These are phyloP conservation scores for Mya arenaria DNA, from an alignment of 1,140 invertebrate genomes.

Conservation along the genomic window DNA sequence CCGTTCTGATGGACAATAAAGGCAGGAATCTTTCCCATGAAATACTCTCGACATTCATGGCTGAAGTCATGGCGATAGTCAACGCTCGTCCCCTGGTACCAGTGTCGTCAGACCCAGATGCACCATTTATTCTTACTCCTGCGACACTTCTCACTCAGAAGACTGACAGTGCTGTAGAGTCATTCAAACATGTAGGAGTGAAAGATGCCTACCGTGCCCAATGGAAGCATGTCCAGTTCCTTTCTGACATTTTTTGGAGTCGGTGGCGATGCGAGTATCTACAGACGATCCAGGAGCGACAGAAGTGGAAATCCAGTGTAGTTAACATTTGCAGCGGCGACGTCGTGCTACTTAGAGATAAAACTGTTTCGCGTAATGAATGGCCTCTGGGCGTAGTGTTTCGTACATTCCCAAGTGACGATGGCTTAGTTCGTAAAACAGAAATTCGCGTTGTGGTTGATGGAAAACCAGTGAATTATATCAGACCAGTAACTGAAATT, in stretches of 20 bases:
- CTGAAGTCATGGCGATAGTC: conserved; percentile 54
- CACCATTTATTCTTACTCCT: conserved; percentile 22
- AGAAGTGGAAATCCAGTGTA: not conserved
- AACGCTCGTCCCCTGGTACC: conserved; percentile 57
- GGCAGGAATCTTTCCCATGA: conserved; percentile 57
- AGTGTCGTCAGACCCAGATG: conserved; percentile 43
- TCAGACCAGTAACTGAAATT: conserved; percentile 42
- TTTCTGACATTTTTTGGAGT: conserved; percentile 1
- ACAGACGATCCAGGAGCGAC: not conserved
- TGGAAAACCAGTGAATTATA: conserved; percentile 11
- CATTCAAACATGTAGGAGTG: not conserved
- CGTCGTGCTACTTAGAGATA: conserved; percentile 53
- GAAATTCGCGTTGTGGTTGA: conserved; percentile 6
- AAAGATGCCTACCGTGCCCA: not conserved
- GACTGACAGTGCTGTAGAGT: not conserved
- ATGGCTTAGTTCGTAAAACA: conserved; percentile 43
- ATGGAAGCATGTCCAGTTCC: not conserved
- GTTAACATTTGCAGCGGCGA: conserved; percentile 47
- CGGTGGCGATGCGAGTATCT: conserved; percentile 44
- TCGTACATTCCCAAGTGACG: conserved; percentile 33
- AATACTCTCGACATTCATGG: conserved; percentile 57
- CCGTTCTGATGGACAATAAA: conserved; percentile 48
- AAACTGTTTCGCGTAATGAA: conserved; percentile 29
- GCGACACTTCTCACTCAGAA: not conserved
- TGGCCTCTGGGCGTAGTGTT: conserved; percentile 52